phyloP scores from a whole-genome alignment of 2,888 invertebrate species.

The Cyclophora punctaria region DNA sequence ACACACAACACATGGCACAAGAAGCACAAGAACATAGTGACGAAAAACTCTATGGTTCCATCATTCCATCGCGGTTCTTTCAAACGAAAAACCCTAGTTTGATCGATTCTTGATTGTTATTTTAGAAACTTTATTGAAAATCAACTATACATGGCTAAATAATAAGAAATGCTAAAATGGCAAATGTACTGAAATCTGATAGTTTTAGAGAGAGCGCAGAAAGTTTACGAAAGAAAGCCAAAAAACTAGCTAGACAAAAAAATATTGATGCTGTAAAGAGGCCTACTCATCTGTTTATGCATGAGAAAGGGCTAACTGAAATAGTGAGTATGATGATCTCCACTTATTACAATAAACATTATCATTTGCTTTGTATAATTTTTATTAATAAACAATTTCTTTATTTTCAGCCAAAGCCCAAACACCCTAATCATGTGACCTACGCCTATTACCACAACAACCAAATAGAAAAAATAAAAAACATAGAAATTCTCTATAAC shows the following conservation, averaged over 20 bases:
- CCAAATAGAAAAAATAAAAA: constrained; percentile 82
- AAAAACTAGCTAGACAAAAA: constrained; percentile 46
- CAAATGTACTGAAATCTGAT: constrained; percentile 18
- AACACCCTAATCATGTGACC: constrained; percentile 60
- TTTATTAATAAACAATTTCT: constrained; percentile 27
- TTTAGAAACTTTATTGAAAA: too few species aligned
- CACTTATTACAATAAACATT: too few species aligned
- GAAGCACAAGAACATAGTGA: too few species aligned
- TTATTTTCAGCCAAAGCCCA: constrained; percentile 48
- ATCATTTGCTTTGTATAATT: too few species aligned
- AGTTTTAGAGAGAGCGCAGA: constrained; percentile 42
- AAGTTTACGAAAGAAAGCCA: constrained; percentile 51
- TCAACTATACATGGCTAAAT: too few species aligned
- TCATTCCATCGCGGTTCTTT: too few species aligned
- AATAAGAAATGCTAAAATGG: constrained; percentile 1
- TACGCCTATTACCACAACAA: constrained; percentile 88
- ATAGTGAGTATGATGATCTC: constrained; percentile 62
- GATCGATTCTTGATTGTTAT: too few species aligned
- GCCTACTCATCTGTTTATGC: constrained; percentile 72
- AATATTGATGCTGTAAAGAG: constrained; percentile 35
- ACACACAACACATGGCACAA: too few species aligned
- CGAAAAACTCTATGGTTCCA: too few species aligned
- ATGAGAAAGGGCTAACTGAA: constrained; percentile 71
- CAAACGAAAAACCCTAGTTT: too few species aligned
- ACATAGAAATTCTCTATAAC: constrained; percentile 78